Evolutionary conservation across 2,113 vertebrate species (phyloP), one percentile per base, ranked within the genome.

Genomic region (Daboia siamensis): DNA sequence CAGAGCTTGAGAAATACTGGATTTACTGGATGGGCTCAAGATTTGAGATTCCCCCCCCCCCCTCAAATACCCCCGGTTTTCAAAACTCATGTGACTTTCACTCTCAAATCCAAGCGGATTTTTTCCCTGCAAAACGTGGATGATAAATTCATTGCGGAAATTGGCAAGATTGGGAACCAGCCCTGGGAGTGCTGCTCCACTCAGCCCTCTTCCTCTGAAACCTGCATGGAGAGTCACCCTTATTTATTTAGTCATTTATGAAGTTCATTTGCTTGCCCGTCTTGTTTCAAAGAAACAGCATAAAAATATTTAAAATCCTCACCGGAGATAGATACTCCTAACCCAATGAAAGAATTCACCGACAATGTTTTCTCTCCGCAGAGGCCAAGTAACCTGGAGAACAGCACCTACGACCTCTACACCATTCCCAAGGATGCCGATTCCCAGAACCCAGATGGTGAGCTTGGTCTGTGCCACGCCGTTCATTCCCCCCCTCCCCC

Each of bases 381-480:
- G 99, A 98, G 99, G 97, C 99, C 99, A 91, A 99, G 98, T 90
- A 99, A 99, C 95, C 96, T 99, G 91, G 99, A 99, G 97, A 99
- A 99, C 96, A 99, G 99, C 95, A 99, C 99, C 10, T 99, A 99
- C 0, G 99, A 99, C 95, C 97, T 99, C 0, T 99, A 99, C 95
- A 98, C 98, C 24, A 99, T 99, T 92, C 99, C 99, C 92, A 99
- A 99, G 96, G 99, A 99, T 11, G 98, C 98, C 0, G 99, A 99
- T 96, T 99, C 99, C 85, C 99, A 99, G 97, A 99, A 99, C 94
- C 99, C 99, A 0, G 99, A 99, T 54, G 99, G 99, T 99, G 97
- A 69, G 97, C 0, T 0, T 88, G 89, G 52, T 1, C 21, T 6
- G 26, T 2, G 24, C 15, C 56, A 21, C 20, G 9, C 86, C 48